These are phyloP conservation scores for Drosophila jambulina DNA, from an alignment of 1,140 invertebrate genomes.

Conservation along the genomic window DNA sequence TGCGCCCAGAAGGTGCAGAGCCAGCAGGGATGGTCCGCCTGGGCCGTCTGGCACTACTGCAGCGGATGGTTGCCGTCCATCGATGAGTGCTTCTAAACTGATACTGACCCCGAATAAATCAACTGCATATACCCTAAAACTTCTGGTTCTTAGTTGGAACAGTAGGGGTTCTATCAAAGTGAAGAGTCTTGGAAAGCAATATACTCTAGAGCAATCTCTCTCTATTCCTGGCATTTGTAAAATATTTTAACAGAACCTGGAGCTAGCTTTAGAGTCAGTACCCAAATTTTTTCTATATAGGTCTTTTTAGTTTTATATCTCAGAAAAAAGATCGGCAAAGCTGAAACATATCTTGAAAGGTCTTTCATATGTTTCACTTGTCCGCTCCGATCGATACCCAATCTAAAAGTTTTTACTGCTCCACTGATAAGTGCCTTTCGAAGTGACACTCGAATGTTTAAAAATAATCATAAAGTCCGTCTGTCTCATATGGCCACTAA, in stretches of 20 bases:
- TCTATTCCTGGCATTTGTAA: too few species aligned
- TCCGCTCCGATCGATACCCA: neutral
- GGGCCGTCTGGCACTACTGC: slow-evolving; percentile 75
- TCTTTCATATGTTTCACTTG: neutral
- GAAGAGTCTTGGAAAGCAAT: too few species aligned
- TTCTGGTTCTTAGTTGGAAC: neutral
- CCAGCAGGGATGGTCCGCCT: slow-evolving; percentile 76
- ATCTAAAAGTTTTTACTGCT: neutral
- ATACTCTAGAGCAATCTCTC: too few species aligned
- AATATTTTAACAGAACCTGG: neutral
- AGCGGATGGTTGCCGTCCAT: slow-evolving; percentile 66
- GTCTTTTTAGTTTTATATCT: neutral
- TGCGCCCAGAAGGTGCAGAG: slow-evolving; percentile 70
- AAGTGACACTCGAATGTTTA: neutral
- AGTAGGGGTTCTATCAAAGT: neutral
- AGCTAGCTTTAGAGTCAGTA: too few species aligned
- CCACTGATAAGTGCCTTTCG: neutral
- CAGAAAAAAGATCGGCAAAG: neutral
- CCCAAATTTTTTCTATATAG: too few species aligned
- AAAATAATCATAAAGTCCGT: slow-evolving; percentile 8
- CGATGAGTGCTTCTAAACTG: slow-evolving; percentile 62
- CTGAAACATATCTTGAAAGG: neutral
- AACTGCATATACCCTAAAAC: neutral
- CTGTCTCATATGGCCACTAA: slow-evolving; percentile 18
- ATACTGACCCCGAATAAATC: slow-evolving; percentile 23